These are phyloP conservation scores for Latrodectus geometricus DNA, from an alignment of 1,140 invertebrate genomes.

Conservation along the genomic window DNA sequence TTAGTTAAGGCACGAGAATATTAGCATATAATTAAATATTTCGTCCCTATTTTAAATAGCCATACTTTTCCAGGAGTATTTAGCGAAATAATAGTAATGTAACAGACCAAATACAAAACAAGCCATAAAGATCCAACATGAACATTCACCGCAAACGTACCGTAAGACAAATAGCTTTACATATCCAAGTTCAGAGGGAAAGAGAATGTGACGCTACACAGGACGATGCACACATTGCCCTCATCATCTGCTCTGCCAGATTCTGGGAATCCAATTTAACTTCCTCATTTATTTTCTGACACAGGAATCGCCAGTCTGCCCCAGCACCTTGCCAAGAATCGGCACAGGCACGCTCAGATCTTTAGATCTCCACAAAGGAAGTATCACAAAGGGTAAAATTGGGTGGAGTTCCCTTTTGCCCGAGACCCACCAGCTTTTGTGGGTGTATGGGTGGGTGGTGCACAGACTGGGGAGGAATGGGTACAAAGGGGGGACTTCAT, in stretches of 20 bases:
- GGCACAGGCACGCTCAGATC: slow-evolving; percentile 9
- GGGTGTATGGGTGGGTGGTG: too few species aligned
- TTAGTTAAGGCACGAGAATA: too few species aligned
- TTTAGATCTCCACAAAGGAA: slow-evolving; percentile 13
- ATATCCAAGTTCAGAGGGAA: not conserved
- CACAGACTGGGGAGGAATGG: too few species aligned
- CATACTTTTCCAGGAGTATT: too few species aligned
- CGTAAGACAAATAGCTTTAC: not conserved
- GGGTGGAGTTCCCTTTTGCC: slow-evolving; percentile 42
- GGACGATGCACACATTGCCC: not conserved
- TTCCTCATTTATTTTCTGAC: slow-evolving; percentile 40
- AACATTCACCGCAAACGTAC: not conserved
- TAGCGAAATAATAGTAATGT: too few species aligned
- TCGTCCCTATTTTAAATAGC: too few species aligned
- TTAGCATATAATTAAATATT: too few species aligned
- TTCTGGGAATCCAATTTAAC: slow-evolving; percentile 48
- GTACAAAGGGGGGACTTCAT: not conserved
- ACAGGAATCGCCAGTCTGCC: not conserved
- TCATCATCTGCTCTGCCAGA: slow-evolving; percentile 6
- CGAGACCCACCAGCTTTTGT: not conserved
- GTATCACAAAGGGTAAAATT: slow-evolving; percentile 24
- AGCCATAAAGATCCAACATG: not conserved
- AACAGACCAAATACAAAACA: not conserved
- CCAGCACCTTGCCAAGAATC: not conserved
- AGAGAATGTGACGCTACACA: not conserved